These are phyloP conservation scores for Cecidostiba fungosa DNA, from an alignment of 2,888 invertebrate genomes.

Conservation along the genomic window DNA sequence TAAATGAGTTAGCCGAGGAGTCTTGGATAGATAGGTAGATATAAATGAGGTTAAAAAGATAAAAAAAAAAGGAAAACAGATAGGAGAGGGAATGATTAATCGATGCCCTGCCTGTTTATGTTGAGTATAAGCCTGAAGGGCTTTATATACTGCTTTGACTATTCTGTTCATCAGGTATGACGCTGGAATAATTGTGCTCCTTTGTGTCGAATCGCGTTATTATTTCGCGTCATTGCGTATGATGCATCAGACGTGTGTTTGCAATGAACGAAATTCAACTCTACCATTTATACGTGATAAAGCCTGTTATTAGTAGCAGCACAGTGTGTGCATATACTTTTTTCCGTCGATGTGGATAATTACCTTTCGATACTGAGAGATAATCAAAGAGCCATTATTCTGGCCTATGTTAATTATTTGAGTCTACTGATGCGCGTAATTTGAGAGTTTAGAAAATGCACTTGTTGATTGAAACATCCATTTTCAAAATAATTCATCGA, in stretches of 20 bases:
- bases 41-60: background rate
- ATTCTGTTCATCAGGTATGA: background rate
- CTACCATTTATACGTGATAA: background rate
- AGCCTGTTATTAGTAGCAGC: too few relatives aligned
- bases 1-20: background rate
- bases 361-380: too few relatives aligned
- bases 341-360: too few relatives aligned
- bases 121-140: background rate
- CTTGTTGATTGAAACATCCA: too few relatives aligned
- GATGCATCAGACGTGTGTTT: background rate
- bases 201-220: background rate
- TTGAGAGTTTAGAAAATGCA: too few relatives aligned
- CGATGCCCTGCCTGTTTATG: background rate
- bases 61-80: background rate
- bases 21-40: background rate
- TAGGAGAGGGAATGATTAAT: background rate
- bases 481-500: too few relatives aligned
- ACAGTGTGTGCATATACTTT: too few relatives aligned
- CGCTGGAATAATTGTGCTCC: background rate
- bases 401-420: too few relatives aligned
- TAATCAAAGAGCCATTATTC: too few relatives aligned
- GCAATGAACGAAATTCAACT: background rate
- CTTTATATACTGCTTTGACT: background rate
- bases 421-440: too few relatives aligned
- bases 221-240: background rate